Conservation (phyloP, 2,797 vertebrate species). For the Threskiornis aethiopicus region DNA sequence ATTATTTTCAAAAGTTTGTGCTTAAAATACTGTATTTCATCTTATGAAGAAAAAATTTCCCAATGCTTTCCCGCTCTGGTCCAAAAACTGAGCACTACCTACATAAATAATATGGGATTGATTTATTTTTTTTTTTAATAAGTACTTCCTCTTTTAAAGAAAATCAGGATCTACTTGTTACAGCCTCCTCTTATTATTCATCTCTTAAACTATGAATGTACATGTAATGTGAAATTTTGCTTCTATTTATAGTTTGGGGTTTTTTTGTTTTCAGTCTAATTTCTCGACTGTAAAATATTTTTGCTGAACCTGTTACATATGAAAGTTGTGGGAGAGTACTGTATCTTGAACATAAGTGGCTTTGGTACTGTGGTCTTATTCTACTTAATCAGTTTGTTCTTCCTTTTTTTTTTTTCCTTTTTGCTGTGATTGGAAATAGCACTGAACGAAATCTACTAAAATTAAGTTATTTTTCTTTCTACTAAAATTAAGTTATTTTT, state of each 20-base stretch:
- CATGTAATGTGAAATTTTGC: conserved; percentile 73
- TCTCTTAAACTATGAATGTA: conserved; percentile 71
- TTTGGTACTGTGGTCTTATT: conserved; percentile 74
- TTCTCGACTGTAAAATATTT: conserved; percentile 68
- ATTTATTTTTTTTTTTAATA: background rate
- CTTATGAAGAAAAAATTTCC: conserved; percentile 30
- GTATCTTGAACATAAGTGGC: conserved; percentile 64
- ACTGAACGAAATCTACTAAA: conserved; percentile 70
- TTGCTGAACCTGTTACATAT: conserved; percentile 71
- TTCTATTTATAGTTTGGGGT: conserved; percentile 66
- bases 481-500: conserved; percentile 72
- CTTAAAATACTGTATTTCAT: conserved; percentile 54
- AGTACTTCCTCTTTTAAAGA: conserved; percentile 32
- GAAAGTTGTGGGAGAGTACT: conserved; percentile 66
- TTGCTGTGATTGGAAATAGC: conserved; percentile 70
- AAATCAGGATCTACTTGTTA: conserved; percentile 49
- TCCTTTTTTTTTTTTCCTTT: background rate
- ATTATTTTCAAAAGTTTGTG: conserved; percentile 26
- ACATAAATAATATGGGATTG: conserved; percentile 35
- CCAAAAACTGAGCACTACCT: conserved; percentile 60
- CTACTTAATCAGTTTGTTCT: conserved; percentile 50
- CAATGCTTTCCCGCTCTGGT: conserved; percentile 12
- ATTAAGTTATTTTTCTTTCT: conserved; percentile 71
- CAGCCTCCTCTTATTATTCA: conserved; percentile 46
- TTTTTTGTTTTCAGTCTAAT: conserved; percentile 42